phyloP scores from a whole-genome alignment of 1,140 invertebrate species.

The Lethrus apterus region DNA sequence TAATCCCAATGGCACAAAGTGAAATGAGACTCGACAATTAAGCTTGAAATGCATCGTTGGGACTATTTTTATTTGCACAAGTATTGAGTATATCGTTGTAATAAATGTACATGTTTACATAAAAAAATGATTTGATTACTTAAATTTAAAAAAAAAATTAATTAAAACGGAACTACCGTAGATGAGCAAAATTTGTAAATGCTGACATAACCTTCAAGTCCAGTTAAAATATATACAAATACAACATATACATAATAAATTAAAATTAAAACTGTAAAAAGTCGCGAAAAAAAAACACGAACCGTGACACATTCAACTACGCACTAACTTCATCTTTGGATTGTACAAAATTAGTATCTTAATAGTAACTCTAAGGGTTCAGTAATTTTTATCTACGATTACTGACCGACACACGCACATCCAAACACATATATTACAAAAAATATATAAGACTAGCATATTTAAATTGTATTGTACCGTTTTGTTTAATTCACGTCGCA shows the following conservation, averaged over 20 bases:
- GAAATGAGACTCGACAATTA: background rate
- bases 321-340: conserved; percentile 34
- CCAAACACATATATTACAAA: conserved; percentile 25
- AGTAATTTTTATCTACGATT: conserved; percentile 6
- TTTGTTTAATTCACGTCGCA: conserved; percentile 9
- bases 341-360: conserved; percentile 38
- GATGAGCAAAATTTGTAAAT: conserved; percentile 10
- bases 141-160: conserved; percentile 16
- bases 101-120: conserved; percentile 17
- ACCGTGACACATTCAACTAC: background rate
- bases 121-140: background rate
- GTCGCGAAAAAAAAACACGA: conserved; percentile 5
- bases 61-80: conserved; percentile 22
- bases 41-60: background rate
- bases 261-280: conserved; percentile 5
- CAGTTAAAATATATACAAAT: conserved; percentile 21
- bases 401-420: conserved; percentile 8
- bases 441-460: conserved; percentile 34
- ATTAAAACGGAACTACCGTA: conserved; percentile 15
- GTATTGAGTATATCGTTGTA: conserved; percentile 32
- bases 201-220: conserved; percentile 9
- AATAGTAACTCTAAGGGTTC: conserved; percentile 10
- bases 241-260: conserved; percentile 17
- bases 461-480: conserved; percentile 14
- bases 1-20: no score